phyloP scores from a whole-genome alignment of 2,113 vertebrate species.

The Brachypodius melanocephalos region DNA sequence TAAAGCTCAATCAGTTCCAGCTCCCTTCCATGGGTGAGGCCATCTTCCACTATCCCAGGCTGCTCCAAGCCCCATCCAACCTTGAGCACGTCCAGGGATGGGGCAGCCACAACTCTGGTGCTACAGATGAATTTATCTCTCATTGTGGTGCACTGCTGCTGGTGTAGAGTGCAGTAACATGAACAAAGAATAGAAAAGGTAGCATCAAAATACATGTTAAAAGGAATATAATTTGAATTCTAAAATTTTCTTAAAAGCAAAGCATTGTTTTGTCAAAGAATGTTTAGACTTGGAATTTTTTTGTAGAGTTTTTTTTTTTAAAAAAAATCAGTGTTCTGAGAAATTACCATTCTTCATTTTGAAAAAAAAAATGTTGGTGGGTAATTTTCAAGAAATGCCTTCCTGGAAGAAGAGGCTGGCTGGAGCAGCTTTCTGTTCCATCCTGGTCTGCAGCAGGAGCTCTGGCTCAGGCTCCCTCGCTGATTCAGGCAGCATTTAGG shows the following conservation, averaged over 20 bases:
- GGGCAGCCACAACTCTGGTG: neutral
- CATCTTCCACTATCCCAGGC: neutral
- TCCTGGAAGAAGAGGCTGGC: neutral
- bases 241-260: neutral
- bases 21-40: neutral
- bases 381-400: neutral
- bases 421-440: neutral
- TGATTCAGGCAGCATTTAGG: neutral
- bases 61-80: neutral
- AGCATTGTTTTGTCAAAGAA: neutral
- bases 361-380: neutral
- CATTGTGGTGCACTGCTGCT: neutral
- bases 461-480: neutral
- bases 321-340: neutral
- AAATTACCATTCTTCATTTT: neutral
- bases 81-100: neutral
- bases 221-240: neutral
- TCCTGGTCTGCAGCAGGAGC: neutral
- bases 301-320: neutral
- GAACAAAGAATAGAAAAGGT: neutral
- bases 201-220: neutral
- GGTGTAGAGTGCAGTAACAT: accelerated
- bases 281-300: neutral
- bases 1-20: neutral
- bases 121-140: neutral